Evolutionary conservation across 1,140 invertebrate genomes (phyloP).

Genomic region (Euwallacea fornicatus): DNA sequence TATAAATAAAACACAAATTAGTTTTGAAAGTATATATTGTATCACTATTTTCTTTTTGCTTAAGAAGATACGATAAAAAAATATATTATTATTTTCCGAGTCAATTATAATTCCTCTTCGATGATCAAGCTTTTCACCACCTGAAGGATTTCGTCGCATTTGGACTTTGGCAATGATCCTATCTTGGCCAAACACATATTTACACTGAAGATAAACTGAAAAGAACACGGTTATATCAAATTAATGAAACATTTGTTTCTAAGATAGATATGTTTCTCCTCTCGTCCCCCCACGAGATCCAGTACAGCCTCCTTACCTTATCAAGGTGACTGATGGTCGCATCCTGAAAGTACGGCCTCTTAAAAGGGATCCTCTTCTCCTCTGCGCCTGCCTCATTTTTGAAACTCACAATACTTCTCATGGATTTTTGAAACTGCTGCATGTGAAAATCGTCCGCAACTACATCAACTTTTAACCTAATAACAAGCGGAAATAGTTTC

Average conservation of each 20-base stretch:
- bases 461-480: conserved; percentile 48
- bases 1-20: too few relatives aligned
- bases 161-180: conserved; percentile 44
- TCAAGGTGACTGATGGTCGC: conserved; percentile 49
- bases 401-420: conserved; percentile 10
- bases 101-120: not conserved
- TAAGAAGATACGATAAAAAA: too few relatives aligned
- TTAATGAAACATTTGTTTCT: not conserved
- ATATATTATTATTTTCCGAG: too few relatives aligned
- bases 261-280: too few relatives aligned
- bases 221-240: conserved; percentile 1
- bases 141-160: conserved; percentile 49
- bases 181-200: conserved; percentile 51
- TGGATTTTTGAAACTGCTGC: conserved; percentile 39
- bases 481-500: not conserved
- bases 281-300: too few relatives aligned
- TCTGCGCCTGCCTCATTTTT: conserved; percentile 8
- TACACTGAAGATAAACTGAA: conserved; percentile 49
- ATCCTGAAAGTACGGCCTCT: conserved; percentile 48
- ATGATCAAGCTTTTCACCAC: conserved; percentile 53
- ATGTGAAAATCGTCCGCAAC: conserved; percentile 39
- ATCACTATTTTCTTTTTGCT: too few relatives aligned
- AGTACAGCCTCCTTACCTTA: too few relatives aligned
- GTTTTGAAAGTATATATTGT: too few relatives aligned
- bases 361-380: conserved; percentile 44